These are phyloP conservation scores for Harpegnathos saltator DNA, from an alignment of 1,140 invertebrate genomes.

Conservation along the genomic window DNA sequence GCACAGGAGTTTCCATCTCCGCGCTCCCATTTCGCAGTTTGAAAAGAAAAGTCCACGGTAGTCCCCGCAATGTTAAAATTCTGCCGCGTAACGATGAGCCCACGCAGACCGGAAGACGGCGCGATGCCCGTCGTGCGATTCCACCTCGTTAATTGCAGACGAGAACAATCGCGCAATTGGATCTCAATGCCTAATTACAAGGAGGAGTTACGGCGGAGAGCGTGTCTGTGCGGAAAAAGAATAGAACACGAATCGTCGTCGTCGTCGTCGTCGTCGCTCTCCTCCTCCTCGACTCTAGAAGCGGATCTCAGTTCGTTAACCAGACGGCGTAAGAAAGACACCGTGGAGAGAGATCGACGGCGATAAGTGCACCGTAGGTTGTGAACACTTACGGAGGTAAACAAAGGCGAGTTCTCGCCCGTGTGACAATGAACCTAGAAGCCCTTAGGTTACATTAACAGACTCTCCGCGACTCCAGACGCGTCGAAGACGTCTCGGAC, in stretches of 20 bases:
- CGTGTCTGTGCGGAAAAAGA: conserved; percentile 29
- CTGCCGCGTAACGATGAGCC: conserved; percentile 30
- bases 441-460: conserved; percentile 71
- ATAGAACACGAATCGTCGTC: conserved; percentile 23
- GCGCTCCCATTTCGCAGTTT: neutral
- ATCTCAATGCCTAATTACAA: conserved; percentile 59
- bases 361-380: conserved; percentile 70
- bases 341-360: conserved; percentile 65
- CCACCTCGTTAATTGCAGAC: conserved; percentile 44
- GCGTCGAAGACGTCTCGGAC: conserved; percentile 66
- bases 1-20: no score
- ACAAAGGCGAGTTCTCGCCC: conserved; percentile 78
- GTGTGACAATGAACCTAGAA: conserved; percentile 81
- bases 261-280: conserved; percentile 34
- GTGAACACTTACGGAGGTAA: conserved; percentile 71
- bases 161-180: conserved; percentile 55
- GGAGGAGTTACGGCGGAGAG: conserved; percentile 16
- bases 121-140: neutral
- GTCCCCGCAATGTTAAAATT: neutral
- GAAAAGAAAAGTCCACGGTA: conserved; percentile 19
- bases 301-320: conserved; percentile 76
- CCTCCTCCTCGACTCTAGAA: conserved; percentile 33
- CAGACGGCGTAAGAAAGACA: conserved; percentile 69
- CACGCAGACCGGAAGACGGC: conserved; percentile 31
- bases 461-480: conserved; percentile 66